phyloP scores from a whole-genome alignment of 2,113 vertebrate genomes.

The Actinemys pallida region DNA sequence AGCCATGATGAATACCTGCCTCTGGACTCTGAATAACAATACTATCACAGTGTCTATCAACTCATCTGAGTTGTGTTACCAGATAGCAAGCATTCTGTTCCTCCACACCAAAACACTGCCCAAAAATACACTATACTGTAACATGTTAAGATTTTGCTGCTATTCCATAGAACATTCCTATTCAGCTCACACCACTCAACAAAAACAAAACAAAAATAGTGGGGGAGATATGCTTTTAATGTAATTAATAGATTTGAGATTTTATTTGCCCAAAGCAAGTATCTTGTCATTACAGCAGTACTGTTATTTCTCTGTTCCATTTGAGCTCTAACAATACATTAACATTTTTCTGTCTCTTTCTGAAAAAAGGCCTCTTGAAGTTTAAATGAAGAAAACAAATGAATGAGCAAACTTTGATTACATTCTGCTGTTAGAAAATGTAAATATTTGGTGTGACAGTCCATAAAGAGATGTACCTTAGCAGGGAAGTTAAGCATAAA shows the following conservation, averaged over 20 bases:
- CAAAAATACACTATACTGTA: neutral
- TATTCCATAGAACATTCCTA: neutral
- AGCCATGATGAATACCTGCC: neutral
- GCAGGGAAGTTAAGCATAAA: neutral
- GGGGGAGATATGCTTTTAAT: neutral
- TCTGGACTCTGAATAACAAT: neutral
- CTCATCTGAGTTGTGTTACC: fast-evolving
- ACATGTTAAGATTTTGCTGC: neutral
- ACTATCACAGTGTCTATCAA: neutral
- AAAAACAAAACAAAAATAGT: neutral
- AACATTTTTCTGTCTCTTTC: neutral
- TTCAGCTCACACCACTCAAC: neutral
- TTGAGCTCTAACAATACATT: neutral
- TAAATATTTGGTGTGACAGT: neutral
- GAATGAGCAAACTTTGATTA: neutral
- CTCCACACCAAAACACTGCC: neutral
- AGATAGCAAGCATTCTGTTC: fast-evolving
- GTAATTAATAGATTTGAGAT: neutral
- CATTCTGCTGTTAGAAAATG: neutral
- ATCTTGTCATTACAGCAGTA: neutral
- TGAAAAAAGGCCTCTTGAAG: neutral
- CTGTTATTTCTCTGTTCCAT: neutral
- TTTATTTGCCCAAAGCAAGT: neutral
- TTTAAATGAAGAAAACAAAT: neutral
- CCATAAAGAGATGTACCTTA: neutral